These are phyloP conservation scores for Ectemnius continuus DNA, from an alignment of 2,888 invertebrate species.

Conservation along the genomic window DNA sequence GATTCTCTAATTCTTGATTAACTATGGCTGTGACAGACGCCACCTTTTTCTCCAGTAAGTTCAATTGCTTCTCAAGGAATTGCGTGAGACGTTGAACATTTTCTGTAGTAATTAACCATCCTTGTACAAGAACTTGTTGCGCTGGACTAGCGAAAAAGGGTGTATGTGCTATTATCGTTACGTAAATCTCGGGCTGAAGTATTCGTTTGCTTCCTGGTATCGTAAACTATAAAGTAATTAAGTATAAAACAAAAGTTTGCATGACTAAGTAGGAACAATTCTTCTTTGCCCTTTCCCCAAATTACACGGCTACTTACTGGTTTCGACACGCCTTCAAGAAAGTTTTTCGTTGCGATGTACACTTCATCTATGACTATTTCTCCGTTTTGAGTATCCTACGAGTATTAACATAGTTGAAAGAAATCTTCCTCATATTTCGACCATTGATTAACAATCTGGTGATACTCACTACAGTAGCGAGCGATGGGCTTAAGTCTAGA, in stretches of 20 bases:
- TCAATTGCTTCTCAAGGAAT: constrained; percentile 81
- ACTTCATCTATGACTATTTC: constrained; percentile 83
- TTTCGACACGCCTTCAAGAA: constrained; percentile 80
- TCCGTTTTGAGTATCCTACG: constrained; percentile 81
- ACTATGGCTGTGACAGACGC: constrained; percentile 80
- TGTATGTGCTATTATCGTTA: constrained; percentile 88
- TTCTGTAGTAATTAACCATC: constrained; percentile 82
- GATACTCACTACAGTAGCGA: constrained; percentile 83
- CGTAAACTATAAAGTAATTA: constrained; percentile 79
- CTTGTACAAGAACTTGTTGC: constrained; percentile 86
- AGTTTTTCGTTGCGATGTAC: constrained; percentile 80
- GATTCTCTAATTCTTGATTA: constrained; percentile 80
- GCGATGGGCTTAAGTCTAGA: constrained; percentile 88
- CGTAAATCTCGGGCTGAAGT: constrained; percentile 84
- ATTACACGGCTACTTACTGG: constrained; percentile 77
- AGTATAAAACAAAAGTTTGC: neutral
- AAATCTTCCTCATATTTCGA: neutral
- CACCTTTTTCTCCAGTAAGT: constrained; percentile 81
- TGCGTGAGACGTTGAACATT: constrained; percentile 82
- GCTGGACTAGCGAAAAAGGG: constrained; percentile 86
- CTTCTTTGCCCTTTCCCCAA: neutral
- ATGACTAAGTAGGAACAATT: neutral
- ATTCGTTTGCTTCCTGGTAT: constrained; percentile 83
- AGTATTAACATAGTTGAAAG: neutral
- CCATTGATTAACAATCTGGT: neutral